Evolutionary conservation across 2,113 vertebrate species (phyloP).

Genomic region (Odontophorus gujanensis): DNA sequence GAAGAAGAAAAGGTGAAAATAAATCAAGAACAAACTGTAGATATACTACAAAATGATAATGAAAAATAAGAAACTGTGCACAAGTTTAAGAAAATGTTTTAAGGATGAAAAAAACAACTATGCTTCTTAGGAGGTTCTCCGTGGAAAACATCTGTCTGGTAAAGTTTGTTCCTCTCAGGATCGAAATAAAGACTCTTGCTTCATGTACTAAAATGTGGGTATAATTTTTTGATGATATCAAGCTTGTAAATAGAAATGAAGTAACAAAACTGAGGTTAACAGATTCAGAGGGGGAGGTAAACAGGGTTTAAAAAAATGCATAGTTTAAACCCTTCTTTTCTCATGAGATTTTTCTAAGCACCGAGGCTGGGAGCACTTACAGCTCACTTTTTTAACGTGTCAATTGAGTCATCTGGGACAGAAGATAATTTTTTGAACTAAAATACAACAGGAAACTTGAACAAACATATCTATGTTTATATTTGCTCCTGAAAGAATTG

Average conservation of each 20-base stretch:
- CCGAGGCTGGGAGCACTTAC: neutral
- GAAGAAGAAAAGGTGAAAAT: neutral
- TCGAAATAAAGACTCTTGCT: neutral
- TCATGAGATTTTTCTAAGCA: neutral
- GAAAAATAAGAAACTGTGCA: neutral
- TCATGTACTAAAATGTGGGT: neutral
- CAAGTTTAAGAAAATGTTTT: neutral
- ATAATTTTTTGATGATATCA: neutral
- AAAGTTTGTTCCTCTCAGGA: neutral
- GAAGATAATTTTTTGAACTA: neutral
- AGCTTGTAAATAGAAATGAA: neutral
- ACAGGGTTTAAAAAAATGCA: neutral
- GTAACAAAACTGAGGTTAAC: neutral
- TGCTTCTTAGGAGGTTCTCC: neutral
- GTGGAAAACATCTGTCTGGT: neutral
- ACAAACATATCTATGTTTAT: neutral
- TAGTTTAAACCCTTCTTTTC: neutral
- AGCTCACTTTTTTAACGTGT: neutral
- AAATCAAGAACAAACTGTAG: neutral
- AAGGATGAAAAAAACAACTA: neutral
- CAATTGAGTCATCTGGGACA: neutral
- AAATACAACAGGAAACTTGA: neutral
- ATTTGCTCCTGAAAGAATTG: neutral
- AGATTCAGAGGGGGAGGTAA: neutral
- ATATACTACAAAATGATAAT: fast-evolving